Conservation (phyloP, 2,888 invertebrate genomes). For the Pachydiplax longipennis region DNA sequence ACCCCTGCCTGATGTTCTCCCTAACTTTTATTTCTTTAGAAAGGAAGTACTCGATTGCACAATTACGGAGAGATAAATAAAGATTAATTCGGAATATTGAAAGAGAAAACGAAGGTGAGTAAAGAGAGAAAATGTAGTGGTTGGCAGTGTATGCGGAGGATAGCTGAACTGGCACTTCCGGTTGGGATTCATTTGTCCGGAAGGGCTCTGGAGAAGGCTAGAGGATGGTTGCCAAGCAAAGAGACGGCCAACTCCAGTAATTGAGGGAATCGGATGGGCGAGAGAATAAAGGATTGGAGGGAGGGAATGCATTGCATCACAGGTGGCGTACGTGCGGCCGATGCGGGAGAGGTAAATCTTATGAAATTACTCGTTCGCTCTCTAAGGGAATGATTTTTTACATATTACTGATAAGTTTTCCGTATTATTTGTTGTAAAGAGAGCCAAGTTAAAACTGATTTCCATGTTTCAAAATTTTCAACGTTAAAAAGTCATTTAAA, state of each 20-base stretch:
- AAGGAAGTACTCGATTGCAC: no score
- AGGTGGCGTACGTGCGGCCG: not conserved
- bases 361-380: not conserved
- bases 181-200: slow-evolving; percentile 24
- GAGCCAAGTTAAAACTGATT: no score
- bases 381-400: not conserved
- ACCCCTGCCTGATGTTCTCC: no score
- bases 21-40: no score
- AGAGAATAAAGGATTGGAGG: not conserved
- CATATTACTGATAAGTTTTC: no score
- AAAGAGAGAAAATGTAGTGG: not conserved
- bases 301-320: not conserved
- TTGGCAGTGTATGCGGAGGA: slow-evolving; percentile 1
- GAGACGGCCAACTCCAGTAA: slow-evolving; percentile 24
- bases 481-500: no score
- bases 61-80: no score
- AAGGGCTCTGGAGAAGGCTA: not conserved
- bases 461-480: no score
- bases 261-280: slow-evolving; percentile 19
- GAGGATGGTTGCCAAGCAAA: slow-evolving; percentile 29
- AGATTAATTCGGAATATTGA: not conserved
- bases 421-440: no score
- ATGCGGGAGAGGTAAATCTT: not conserved
- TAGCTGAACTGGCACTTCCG: slow-evolving; percentile 23
- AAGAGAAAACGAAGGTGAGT: not conserved